Base-by-base conservation (phyloP, 2,888 invertebrate species). In the Cheilosia impressa region DNA sequence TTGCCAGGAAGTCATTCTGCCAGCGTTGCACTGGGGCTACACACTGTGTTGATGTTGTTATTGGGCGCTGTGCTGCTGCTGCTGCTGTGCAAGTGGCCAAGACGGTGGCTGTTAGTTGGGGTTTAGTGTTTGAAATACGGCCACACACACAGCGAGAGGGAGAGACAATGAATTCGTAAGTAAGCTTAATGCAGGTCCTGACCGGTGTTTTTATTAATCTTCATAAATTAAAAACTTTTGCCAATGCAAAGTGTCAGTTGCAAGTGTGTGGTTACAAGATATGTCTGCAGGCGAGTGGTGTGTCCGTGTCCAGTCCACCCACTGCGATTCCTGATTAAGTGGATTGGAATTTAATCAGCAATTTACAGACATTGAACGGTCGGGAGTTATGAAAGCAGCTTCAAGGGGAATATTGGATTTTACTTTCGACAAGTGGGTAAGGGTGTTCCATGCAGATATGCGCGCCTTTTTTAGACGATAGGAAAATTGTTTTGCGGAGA, bases 181-280 rank as follows among this genome's bases (percentile, higher is more conserved):
- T 85, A 72, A 81, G 66, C 85, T 81, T 77, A 81, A 85, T 81
- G 71, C 66, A 81, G 76, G 85, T 81, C 85, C 81, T 81, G 81
- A 85, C 76, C 85, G 80, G 72, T 85, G 85, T 85, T 76, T 85
- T 85, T 85, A 85, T 85, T 85, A 85, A 81, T 85, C 85, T 81
- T 85, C 85, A 81, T 85, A 85, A 81, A 81, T 81, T 85, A 81
- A 80, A 85, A 85, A 43, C 17, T 73, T 81, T 80, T 71, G 53
- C 47, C 79, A 60, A 69, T 63, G 81, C 77, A 47, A 43, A 65
- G 66, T 85, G 80, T 81, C 84, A 85, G 65, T 85, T 65, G 76
- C 84, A 85, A 85, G 62, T 76, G 84, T 85, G 81, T 76, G 80
- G 84, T 62, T 79, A 63, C 69, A 63, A 69, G 69, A 79, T 84